A percentile compares a stretch with the other conserved stretches of the same genome.
Conservation (phyloP, 1,140 invertebrate genomes). For the Andricus grossulariae region DNA sequence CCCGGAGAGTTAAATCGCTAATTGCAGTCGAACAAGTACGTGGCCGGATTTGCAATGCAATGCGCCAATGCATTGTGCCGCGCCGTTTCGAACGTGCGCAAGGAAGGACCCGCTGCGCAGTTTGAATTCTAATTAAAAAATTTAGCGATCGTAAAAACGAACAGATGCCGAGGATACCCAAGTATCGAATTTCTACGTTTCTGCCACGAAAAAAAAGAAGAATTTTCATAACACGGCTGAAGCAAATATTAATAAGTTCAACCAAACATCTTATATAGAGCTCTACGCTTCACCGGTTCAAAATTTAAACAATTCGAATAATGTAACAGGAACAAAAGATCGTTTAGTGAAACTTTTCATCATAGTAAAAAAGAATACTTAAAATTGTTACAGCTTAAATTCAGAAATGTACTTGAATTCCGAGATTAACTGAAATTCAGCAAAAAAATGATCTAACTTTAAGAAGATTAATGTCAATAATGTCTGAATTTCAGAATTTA, state of each 20-base stretch:
- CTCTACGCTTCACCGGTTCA: background rate
- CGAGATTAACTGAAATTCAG: too few species aligned
- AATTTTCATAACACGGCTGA: slow-evolving; percentile 12
- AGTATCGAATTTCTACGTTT: slow-evolving; percentile 17
- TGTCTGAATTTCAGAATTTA: too few species aligned
- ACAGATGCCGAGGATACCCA: slow-evolving; percentile 12
- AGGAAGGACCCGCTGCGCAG: slow-evolving; percentile 47
- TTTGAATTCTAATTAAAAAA: slow-evolving; percentile 60
- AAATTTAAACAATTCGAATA: background rate
- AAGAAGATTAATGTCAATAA: too few species aligned
- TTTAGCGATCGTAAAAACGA: slow-evolving; percentile 35
- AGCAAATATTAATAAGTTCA: background rate
- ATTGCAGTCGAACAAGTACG: slow-evolving; percentile 65
- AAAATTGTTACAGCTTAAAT: too few species aligned
- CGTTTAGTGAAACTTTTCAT: too few species aligned
- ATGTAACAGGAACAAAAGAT: too few species aligned
- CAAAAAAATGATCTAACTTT: too few species aligned
- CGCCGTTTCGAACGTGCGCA: slow-evolving; percentile 44
- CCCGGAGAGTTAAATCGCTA: slow-evolving; percentile 66
- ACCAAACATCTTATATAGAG: background rate
- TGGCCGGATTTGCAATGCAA: slow-evolving; percentile 66
- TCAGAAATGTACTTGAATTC: too few species aligned
- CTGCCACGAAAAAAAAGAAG: background rate
- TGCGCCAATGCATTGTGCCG: slow-evolving; percentile 46
- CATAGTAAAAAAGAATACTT: too few species aligned